Base-by-base conservation (phyloP, 1,140 invertebrate genomes). In the Cydia fagiglandana region DNA sequence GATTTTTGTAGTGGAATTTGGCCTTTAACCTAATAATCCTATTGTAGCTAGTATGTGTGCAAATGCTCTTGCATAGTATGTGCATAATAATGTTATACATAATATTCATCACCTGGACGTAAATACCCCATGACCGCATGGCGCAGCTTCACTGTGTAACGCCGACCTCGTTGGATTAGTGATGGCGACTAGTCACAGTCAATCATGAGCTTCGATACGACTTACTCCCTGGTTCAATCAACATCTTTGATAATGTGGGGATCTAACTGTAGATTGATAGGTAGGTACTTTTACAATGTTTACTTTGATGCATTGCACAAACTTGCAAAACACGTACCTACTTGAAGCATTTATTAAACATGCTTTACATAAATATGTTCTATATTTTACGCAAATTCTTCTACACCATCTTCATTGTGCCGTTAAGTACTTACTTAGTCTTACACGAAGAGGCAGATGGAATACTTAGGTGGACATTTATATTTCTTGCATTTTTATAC, bases 1-100 rank as follows among this genome's bases (percentile, higher is more conserved):
- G 83, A 80, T 80, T 79, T 90, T 73, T 80, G 88, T 90, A 90
- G 88, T 85, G 76, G 64, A 77, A 82, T 76, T 83, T 88, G 81
- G 81, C 86, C 83, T 85, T 47, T 56, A 82, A 80, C 83, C 79
- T 86, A 83, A 83, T 83, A 74, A 77, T 80, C 77, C 77, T 80
- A 84, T 75, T 61, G 68, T 75, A 75, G 75, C 75, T 76, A 53
- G 64, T 73, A 38, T 76, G 66, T 76, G 66, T 76, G 75, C 75
- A 78, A 78, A 78, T 79, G 81, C 78, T 81, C 78, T 82, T 70
- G 66, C 66, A 70, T 78, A 79, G 79, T 83, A 83, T 87, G 81
- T 86, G 83, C 88, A 87, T 86, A 83, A 83, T 82, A 83, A 81
- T 88, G 81, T 83, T 85, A 83, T 79, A 75, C 64, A 81, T 80